Conservation (phyloP, 2,797 vertebrate species). For the Typhlichthys eigenmanni region DNA sequence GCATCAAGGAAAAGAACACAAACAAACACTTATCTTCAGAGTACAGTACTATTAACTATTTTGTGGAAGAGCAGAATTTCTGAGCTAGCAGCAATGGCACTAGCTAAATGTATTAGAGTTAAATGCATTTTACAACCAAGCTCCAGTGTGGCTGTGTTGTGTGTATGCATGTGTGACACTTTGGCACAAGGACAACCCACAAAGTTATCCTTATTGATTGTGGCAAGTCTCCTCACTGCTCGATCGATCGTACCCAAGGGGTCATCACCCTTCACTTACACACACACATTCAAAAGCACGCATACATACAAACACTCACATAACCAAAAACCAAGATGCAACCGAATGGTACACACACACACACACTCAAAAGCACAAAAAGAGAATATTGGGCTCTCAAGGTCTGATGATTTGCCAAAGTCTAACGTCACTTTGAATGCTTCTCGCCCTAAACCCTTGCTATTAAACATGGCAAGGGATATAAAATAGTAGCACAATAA, state of each 20-base stretch:
- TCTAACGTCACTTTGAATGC: background rate
- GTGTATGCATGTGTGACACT: background rate
- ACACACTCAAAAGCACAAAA: background rate
- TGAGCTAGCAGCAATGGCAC: no score
- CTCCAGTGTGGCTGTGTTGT: background rate
- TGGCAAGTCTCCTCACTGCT: background rate
- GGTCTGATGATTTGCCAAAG: constrained; percentile 1
- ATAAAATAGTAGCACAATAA: background rate
- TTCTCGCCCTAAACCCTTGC: background rate
- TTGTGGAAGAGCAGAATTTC: no score
- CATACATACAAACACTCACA: background rate
- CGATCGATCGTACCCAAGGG: constrained; percentile 1
- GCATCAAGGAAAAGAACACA: no score
- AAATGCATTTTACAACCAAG: no score
- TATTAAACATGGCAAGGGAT: background rate
- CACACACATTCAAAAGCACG: background rate
- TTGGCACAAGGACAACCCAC: constrained; percentile 1
- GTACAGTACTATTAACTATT: no score
- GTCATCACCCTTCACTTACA: background rate
- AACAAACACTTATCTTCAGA: no score
- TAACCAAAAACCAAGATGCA: constrained; percentile 1
- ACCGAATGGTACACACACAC: background rate
- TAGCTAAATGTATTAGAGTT: no score
- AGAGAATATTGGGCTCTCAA: background rate
- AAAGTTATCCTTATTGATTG: constrained; percentile 1